Base-by-base conservation (phyloP, 1,140 invertebrate species). In the Helicoverpa zea region DNA sequence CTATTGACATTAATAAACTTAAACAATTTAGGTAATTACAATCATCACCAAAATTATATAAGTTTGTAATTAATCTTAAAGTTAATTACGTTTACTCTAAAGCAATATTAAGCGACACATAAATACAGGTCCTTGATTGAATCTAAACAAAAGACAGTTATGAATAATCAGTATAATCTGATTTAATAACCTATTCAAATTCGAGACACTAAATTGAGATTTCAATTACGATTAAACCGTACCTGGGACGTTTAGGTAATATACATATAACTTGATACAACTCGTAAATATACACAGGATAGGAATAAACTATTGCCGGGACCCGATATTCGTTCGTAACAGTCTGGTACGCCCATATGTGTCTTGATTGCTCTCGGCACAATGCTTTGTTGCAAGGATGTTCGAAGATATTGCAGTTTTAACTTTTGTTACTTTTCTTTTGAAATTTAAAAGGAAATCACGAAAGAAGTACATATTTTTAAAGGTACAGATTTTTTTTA, bases 291-390 rank as follows among this genome's bases (percentile, higher is more conserved):
- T 66, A 49, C 64, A 68, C 18, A 16, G 11, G 9, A 43, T 49
- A 16, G 49, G 49, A 61, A 35, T 68, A 16, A 49, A 68, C 64
- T 68, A 68, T 68, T 51, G 43, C 43, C 18, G 16, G 47, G 16
- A 43, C 23, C 43, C 64, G 35, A 68, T 68, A 68, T 49, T 68
- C 30, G 54, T 56, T 58, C 23, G 75, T 12, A 64, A 43, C 43
- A 66, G 61, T 16, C 64, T 56, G 63, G 49, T 43, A 30, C 75
- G 52, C 64, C 77, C 77, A 79, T 61, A 79, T 79, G 77, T 56
- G 77, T 58, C 64, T 30, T 70, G 77, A 79, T 79, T 79, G 77
- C 77, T 79, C 64, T 68, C 76, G 12, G n/a, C 63, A 78, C 63
- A 29, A 63, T 59, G 58, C 35, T 52, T 52, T 29, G 30, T 64